Evolutionary conservation across 2,888 invertebrate genomes (phyloP), one percentile per base, ranked within the genome.

Genomic region (Drosophila siamana): DNA sequence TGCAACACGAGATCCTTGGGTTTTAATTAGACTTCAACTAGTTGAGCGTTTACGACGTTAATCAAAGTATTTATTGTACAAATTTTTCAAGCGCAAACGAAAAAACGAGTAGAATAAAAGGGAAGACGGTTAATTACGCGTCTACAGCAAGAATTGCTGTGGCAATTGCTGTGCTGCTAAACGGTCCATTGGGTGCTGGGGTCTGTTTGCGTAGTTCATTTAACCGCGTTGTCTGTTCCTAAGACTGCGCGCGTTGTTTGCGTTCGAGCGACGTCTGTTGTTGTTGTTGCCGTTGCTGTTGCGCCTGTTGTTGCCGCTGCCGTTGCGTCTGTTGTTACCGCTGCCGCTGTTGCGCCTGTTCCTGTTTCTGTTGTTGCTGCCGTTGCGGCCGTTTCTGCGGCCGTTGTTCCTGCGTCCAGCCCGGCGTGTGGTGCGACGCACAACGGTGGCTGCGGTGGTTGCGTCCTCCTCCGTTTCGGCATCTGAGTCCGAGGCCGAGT

Each of bases 241-340:
- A 9, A 30, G 7, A 16, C 38, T 48, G 24, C 38, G 36, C 4
- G 4, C 38, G 3, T 36, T 61, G 47, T 28, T 56, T 6, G 40
- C 8, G 19, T 16, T 55, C 7, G 2, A 4, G n/a, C 50, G 26
- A 8, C 68, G 68, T 8, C 41, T 66, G 16, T 38, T 43, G 13
- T 40, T 71, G 38, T n/a, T 56, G 56, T 43, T 70, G 46, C 30
- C 41, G 40, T 36, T 41, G 15, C 19, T 52, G 16, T 30, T 19
- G 8, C 60, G 56, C 30, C 51, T 59, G 6, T 26, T 71, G 40
- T 28, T 57, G 13, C n/a, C 56, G 43, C 7, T 74, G 47, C 15
- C 54, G n/a, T 46, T 64, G 38, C 36, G 59, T 8, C 47, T 55
- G n/a, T 44, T 71, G 44, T 9, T 26, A 6, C 19, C 19, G 19